Evolutionary conservation across 2,113 vertebrate genomes (phyloP).

Genomic region (Amblyopsis rosae): DNA sequence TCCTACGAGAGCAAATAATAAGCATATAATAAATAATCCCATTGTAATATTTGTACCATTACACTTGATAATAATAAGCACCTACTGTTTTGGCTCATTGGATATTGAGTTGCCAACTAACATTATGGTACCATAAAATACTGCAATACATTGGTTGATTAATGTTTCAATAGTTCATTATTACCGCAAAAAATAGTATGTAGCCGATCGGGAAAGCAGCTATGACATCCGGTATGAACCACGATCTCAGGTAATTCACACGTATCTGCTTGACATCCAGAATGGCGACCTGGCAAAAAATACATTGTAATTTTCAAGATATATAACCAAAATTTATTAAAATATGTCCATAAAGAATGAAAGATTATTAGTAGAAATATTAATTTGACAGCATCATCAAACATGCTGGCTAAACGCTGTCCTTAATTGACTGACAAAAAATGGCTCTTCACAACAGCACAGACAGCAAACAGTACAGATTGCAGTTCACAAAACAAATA

Average conservation of each 20-base stretch:
- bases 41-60: background rate
- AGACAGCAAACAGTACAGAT: slow-evolving; percentile 27
- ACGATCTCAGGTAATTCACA: slow-evolving; percentile 72
- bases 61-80: too few species aligned
- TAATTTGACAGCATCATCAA: slow-evolving; percentile 5
- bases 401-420: background rate
- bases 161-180: slow-evolving; percentile 21
- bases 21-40: background rate
- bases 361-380: background rate
- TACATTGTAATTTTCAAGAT: slow-evolving; percentile 31
- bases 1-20: slow-evolving; percentile 47
- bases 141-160: slow-evolving; percentile 5
- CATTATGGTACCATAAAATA: background rate
- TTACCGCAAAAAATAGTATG: slow-evolving; percentile 76
- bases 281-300: slow-evolving; percentile 68
- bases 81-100: too few species aligned
- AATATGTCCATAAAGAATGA: slow-evolving; percentile 19
- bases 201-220: slow-evolving; percentile 78
- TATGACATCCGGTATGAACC: slow-evolving; percentile 76
- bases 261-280: slow-evolving; percentile 74
- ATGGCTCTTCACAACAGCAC: slow-evolving; percentile 1
- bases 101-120: too few species aligned
- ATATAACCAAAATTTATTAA: slow-evolving; percentile 23
- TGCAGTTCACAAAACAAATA: background rate
- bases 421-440: slow-evolving; percentile 1